Conservation (phyloP, 2,797 vertebrate genomes). For the Hippoglossus hippoglossus region DNA sequence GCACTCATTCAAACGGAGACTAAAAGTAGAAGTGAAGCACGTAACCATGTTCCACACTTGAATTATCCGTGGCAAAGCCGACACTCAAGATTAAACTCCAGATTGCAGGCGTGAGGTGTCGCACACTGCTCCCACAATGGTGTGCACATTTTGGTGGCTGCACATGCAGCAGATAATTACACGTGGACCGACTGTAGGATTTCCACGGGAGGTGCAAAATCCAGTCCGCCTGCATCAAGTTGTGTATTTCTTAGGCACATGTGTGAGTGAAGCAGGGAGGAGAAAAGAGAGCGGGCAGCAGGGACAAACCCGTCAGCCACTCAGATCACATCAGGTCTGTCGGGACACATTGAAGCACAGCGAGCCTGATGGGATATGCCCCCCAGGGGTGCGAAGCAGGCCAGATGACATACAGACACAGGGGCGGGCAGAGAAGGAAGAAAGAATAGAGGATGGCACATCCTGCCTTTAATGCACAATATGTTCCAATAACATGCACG, state of each 20-base stretch:
- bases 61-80: constrained; percentile 36
- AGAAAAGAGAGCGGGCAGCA: constrained; percentile 84
- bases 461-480: constrained; percentile 71
- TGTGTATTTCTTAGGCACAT: constrained; percentile 64
- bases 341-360: constrained; percentile 85
- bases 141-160: constrained; percentile 26
- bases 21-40: constrained; percentile 61
- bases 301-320: constrained; percentile 85
- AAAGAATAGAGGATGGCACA: constrained; percentile 72
- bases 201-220: constrained; percentile 65
- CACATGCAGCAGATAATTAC: constrained; percentile 39
- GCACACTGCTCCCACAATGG: not conserved
- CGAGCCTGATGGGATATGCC: constrained; percentile 84
- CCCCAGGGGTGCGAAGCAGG: constrained; percentile 79
- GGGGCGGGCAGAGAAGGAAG: constrained; percentile 68
- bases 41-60: constrained; percentile 35
- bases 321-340: constrained; percentile 87
- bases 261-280: constrained; percentile 65
- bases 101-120: constrained; percentile 19
- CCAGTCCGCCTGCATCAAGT: constrained; percentile 72
- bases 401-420: constrained; percentile 82
- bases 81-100: constrained; percentile 44
- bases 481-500: constrained; percentile 67
- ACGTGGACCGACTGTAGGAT: constrained; percentile 39
- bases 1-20: constrained; percentile 65